Evolutionary conservation across 1,140 invertebrate species (phyloP), one percentile per base, ranked within the genome.

Genomic region (Aphelinus certus): DNA sequence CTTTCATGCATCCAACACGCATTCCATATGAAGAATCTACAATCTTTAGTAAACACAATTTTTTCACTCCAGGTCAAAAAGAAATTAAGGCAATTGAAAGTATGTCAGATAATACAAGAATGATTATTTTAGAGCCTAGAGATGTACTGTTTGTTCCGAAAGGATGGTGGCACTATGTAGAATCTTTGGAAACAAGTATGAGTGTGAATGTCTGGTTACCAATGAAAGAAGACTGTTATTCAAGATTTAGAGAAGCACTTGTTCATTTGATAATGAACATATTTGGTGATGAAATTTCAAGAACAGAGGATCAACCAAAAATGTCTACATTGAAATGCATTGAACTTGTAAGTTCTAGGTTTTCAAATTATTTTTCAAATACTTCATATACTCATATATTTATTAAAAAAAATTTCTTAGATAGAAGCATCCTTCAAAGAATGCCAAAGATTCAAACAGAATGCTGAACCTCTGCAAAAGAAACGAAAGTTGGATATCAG

Each of bases 1-100:
- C 90, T 74, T 79, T 78, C 63, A 86, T 98, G 73, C 91, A 92
- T 79, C 92, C 95, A 72, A 95, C 95, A 7, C 90, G 97, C 83
- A 90, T 98, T 73, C 97, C 97, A 10, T 99, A 97, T 89, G 97
- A 99, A 89, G 97, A 99, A 84, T 98, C 97, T 0, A 98, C 96
- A 88, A 91, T 99, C 45, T 99, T 97, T 85, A 97, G 95, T 83
- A 89, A 91, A 85, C 89, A 94, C 49, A 95, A 96, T 87, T 94
- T 96, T 81, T 92, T 91, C 85, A 91, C 91, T 84, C 90, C 92
- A 67, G 83, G 82, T 53, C 10, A 61, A 63, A 85, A 87, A 79
- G 81, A 83, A 48, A 80, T 86, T 51, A 71, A 81, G 56, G 71
- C 76, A 68, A 73, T 82, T 63, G 79, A 71, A 67, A 75, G 64